These are phyloP conservation scores for Lepus europaeus DNA, from an alignment of 2,113 vertebrate genomes.

Conservation along the genomic window DNA sequence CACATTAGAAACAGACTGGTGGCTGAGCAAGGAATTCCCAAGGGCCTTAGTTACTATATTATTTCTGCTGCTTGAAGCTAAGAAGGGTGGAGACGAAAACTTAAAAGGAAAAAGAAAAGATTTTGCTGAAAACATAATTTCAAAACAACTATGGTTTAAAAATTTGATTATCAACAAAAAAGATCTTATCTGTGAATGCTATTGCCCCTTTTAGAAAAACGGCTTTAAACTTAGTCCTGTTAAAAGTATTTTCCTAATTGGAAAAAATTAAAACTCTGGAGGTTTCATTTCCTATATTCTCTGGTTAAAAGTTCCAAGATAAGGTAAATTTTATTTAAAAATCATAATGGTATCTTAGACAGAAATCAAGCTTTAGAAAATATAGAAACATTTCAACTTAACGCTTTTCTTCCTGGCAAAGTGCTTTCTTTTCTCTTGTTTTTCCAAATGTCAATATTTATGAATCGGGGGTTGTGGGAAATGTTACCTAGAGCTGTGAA, in stretches of 20 bases:
- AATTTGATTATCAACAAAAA: constrained; percentile 14
- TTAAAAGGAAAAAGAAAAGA: constrained; percentile 62
- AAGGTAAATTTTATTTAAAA: constrained; percentile 62
- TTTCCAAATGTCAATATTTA: constrained; percentile 81
- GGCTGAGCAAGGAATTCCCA: neutral
- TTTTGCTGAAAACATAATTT: constrained; percentile 11
- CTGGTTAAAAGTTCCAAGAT: neutral
- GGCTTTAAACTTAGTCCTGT: neutral
- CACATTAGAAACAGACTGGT: constrained; percentile 63
- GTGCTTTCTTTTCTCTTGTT: neutral
- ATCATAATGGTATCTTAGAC: neutral
- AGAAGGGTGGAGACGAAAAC: neutral
- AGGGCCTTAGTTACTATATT: neutral
- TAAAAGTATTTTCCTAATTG: constrained; percentile 21
- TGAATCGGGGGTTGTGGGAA: constrained; percentile 80
- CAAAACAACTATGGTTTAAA: constrained; percentile 33
- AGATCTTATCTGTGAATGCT: constrained; percentile 13
- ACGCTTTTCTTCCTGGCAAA: neutral
- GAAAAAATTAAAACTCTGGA: neutral
- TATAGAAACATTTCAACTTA: constrained; percentile 53
- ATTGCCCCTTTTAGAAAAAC: constrained; percentile 49
- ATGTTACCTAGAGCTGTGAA: constrained; percentile 74
- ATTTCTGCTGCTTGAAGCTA: neutral
- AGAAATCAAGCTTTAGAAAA: constrained; percentile 62
- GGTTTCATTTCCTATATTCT: constrained; percentile 60